Base-by-base conservation (phyloP, 2,888 invertebrate genomes). In the Aelia acuminata region DNA sequence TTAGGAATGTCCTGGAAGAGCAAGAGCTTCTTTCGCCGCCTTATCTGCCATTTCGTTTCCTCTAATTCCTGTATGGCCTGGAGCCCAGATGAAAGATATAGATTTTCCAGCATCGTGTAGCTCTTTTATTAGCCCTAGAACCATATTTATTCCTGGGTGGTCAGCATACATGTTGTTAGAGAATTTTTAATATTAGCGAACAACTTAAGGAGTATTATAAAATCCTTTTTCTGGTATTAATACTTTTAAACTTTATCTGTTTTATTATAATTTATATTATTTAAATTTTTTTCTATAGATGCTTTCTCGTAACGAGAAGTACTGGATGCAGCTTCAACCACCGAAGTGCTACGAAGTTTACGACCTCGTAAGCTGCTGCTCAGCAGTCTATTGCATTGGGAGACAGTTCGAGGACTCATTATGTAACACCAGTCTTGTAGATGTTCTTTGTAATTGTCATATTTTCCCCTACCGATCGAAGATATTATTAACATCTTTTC, bases 341-440 rank as follows among this genome's bases (percentile, higher is more conserved):
- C 80, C 84, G 11, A 84, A 84, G 48, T 10, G 84, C 48, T 87
- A 84, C 8, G 84, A 87, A 84, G 39, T 87, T 26, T 87, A 35
- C 13, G 87, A 80, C 43, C 53, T 87, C 22, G 87, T 87, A 35
- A 50, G 80, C 50, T 75, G 48, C 8, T 75, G 75, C 75, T 75
- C 75, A 2, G 75, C 87, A 49, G 87, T 87, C 20, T 87, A 87
- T 48, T 87, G 87, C 39, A 47, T 87, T 15, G 87, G 87, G 35
- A 63, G 87, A 15, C 63, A 87, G n/a, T 87, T 39, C 13, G 63
- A 70, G n/a, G 48, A 87, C 5, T 87, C 87, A 63, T 26, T 43
- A 87, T 57, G 87, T 87, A 63, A 87, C 80, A 80, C 43, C n/a
- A 43, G 22, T 43, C 20, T n/a, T 75, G 39, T 75, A 43, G 22